Percentiles rank a stretch among this genome's conserved stretches.
Conservation (phyloP, 2,797 vertebrate genomes). For the Halcyon chelicuti region DNA sequence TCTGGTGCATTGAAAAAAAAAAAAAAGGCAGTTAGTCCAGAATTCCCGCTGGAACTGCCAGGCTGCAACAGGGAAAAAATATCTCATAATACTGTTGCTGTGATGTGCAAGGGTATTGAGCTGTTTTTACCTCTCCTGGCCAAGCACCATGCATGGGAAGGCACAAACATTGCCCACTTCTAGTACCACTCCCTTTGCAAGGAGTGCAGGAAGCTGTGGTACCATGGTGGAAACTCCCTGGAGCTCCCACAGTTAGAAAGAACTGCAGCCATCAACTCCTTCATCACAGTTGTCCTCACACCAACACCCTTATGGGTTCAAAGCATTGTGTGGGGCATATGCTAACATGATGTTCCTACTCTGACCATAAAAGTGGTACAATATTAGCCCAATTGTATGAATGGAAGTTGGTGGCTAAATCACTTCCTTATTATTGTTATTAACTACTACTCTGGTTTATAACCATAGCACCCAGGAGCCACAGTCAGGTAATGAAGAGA, state of each 20-base stretch:
- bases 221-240: fast-evolving
- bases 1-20: constrained; percentile 20
- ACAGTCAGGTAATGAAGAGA: not conserved
- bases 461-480: not conserved
- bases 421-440: not conserved
- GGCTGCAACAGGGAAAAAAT: not conserved
- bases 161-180: not conserved
- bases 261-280: not conserved
- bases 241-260: not conserved
- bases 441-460: not conserved
- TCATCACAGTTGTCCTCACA: not conserved
- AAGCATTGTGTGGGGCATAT: not conserved
- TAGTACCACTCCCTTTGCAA: not conserved
- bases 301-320: not conserved
- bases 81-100: not conserved
- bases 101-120: not conserved
- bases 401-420: not conserved
- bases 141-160: not conserved
- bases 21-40: constrained; percentile 33
- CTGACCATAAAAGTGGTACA: not conserved
- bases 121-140: not conserved
- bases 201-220: not conserved
- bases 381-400: not conserved
- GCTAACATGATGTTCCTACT: not conserved
- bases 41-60: constrained; percentile 35